Conservation (phyloP, 2,797 vertebrate species). For the Betta splendens region DNA sequence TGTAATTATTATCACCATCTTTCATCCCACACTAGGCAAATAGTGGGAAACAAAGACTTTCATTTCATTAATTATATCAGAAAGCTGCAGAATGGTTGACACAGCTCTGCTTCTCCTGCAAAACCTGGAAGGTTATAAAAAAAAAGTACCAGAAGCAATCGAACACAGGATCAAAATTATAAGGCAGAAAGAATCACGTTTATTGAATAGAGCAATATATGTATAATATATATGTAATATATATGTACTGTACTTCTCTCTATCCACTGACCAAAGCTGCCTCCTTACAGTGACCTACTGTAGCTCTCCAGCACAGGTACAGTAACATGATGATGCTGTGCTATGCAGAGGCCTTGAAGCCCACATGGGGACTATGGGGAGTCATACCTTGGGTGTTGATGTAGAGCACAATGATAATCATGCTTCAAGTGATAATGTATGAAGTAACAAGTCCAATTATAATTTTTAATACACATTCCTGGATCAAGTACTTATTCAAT, state of each 20-base stretch:
- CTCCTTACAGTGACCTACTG: no score
- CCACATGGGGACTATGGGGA: constrained; percentile 28
- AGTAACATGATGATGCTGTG: no score
- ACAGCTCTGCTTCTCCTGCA: constrained; percentile 22
- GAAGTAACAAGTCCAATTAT: constrained; percentile 42
- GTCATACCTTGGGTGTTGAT: constrained; percentile 30
- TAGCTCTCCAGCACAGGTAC: no score
- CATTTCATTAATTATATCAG: constrained; percentile 93
- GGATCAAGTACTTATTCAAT: constrained; percentile 46
- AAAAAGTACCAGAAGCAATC: constrained; percentile 20
- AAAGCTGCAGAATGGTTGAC: constrained; percentile 63
- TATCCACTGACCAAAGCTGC: no score
- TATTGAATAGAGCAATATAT: no score
- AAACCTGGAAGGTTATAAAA: constrained; percentile 20
- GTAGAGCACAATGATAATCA: constrained; percentile 41
- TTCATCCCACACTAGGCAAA: constrained; percentile 91
- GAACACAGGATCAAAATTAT: constrained; percentile 12
- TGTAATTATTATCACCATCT: constrained; percentile 79
- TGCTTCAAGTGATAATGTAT: constrained; percentile 47
- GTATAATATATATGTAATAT: no score
- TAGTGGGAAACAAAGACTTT: constrained; percentile 85
- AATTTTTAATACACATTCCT: constrained; percentile 55
- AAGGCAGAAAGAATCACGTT: constrained; percentile 1
- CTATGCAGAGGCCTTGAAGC: no score
- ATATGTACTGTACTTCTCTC: no score